Conservation (phyloP, 2,113 vertebrate species). For the Lophochroa leadbeateri region DNA sequence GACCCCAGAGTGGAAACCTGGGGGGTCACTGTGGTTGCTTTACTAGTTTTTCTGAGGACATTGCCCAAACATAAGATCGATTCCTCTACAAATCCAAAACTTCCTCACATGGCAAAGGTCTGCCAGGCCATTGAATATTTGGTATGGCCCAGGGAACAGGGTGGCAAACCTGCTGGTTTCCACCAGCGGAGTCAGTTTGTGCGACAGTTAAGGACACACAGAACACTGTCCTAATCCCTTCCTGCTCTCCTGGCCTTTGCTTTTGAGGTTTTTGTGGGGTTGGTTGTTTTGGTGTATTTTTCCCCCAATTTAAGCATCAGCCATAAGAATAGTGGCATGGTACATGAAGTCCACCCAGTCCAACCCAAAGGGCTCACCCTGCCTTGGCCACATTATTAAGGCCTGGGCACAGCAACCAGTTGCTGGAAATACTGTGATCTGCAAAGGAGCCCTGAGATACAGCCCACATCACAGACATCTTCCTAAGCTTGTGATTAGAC, state of each 20-base stretch:
- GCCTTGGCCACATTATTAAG: not conserved
- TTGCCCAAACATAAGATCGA: not conserved
- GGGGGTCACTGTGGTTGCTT: accelerated
- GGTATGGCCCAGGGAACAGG: not conserved
- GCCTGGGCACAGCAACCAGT: not conserved
- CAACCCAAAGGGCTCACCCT: not conserved
- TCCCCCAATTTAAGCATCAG: not conserved
- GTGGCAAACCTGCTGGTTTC: not conserved
- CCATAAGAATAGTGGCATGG: not conserved
- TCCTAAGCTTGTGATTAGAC: not conserved
- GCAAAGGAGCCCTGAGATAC: not conserved
- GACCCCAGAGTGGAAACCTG: not conserved
- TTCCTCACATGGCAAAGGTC: not conserved
- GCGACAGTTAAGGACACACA: not conserved
- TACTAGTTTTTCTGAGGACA: not conserved
- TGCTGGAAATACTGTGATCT: not conserved
- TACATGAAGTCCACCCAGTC: accelerated
- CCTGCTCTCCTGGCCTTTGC: not conserved
- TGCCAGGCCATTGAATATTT: not conserved
- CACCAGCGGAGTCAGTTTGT: not conserved
- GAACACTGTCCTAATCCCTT: not conserved
- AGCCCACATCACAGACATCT: not conserved
- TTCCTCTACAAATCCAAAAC: not conserved
- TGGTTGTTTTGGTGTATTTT: not conserved
- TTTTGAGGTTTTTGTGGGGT: not conserved